These are phyloP conservation scores for Microtus ochrogaster DNA, from an alignment of 2,113 vertebrate species.

Conservation along the genomic window DNA sequence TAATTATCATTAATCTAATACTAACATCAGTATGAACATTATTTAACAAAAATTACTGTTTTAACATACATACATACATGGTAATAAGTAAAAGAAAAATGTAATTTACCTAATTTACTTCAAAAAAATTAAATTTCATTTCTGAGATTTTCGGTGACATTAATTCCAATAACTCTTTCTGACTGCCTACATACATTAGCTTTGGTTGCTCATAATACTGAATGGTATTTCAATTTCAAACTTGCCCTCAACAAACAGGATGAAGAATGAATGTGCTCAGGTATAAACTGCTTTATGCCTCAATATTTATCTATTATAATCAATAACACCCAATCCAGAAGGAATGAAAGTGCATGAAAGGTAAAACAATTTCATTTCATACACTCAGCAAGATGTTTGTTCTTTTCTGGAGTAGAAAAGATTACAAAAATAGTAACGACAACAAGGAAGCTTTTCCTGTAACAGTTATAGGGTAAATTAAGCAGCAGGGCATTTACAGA, in stretches of 20 bases:
- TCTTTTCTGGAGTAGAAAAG: constrained; percentile 53
- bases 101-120: neutral
- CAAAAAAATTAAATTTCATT: constrained; percentile 28
- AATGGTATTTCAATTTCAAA: constrained; percentile 76
- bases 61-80: neutral
- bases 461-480: constrained; percentile 71
- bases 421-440: constrained; percentile 44
- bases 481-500: constrained; percentile 61
- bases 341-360: constrained; percentile 31
- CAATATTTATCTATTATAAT: constrained; percentile 69
- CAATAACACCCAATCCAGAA: constrained; percentile 60
- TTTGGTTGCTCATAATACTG: constrained; percentile 48
- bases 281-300: constrained; percentile 66
- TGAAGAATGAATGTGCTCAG: constrained; percentile 64
- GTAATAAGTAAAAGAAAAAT: neutral
- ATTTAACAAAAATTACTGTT: constrained; percentile 16
- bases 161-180: neutral
- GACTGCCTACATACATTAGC: constrained; percentile 53
- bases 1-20: constrained; percentile 23
- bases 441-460: neutral
- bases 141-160: constrained; percentile 41
- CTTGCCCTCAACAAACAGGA: constrained; percentile 55
- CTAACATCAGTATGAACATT: neutral
- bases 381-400: constrained; percentile 59
- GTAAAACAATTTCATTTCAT: constrained; percentile 73